Evolutionary conservation across 2,888 invertebrate species (phyloP).

Genomic region (Podotricha telesiphe): DNA sequence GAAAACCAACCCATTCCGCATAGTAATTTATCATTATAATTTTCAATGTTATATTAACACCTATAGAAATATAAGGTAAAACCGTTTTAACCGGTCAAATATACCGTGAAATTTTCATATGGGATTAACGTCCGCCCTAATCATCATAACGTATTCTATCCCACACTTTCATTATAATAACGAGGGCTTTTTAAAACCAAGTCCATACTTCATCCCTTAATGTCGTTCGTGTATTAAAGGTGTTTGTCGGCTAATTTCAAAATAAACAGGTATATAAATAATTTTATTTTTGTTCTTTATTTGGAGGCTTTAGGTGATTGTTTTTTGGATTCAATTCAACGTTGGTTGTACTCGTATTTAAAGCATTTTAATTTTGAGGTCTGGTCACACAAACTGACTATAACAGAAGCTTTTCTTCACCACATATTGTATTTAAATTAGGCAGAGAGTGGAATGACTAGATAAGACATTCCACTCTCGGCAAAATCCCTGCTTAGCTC

Average conservation of each 20-base stretch:
- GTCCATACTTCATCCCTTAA: slow-evolving; percentile 20
- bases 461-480: no score
- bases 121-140: slow-evolving; percentile 60
- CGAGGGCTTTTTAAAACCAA: slow-evolving; percentile 38
- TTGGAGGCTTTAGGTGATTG: no score
- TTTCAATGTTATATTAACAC: slow-evolving; percentile 8
- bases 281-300: background rate
- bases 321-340: no score
- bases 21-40: background rate
- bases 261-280: background rate
- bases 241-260: slow-evolving; percentile 11
- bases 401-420: no score
- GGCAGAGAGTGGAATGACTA: no score
- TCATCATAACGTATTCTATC: slow-evolving; percentile 55
- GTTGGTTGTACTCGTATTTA: no score
- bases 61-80: slow-evolving; percentile 43
- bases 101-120: slow-evolving; percentile 63
- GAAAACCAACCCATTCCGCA: no score
- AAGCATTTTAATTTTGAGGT: no score
- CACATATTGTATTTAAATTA: no score
- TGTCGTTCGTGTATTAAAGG: slow-evolving; percentile 19
- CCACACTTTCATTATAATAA: slow-evolving; percentile 48
- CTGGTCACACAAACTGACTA: no score
- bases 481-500: no score
- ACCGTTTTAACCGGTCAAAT: slow-evolving; percentile 58